Evolutionary conservation across 2,797 vertebrate genomes (phyloP), one percentile per base, ranked within the genome.

Genomic region (Eulemur coronatus): DNA sequence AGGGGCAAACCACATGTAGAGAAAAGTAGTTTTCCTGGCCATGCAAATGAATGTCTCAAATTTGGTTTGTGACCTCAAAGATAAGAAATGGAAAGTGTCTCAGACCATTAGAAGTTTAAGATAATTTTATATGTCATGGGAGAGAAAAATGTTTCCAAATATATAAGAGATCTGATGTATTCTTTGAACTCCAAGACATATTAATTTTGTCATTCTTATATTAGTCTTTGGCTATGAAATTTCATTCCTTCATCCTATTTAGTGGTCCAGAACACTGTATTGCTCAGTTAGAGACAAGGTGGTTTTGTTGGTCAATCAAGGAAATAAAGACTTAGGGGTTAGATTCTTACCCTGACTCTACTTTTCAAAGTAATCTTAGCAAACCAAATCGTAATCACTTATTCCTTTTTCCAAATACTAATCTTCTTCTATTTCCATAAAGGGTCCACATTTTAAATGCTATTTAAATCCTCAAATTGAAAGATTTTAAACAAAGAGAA

Each of bases 201-300:
- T 35, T 65, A 81, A 96, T 94, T 90, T 93, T 59, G 85, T 86
- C 73, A 80, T 61, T 73, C 69, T 93, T 86, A 41, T 38, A 84
- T 78, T 76, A 55, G 84, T 46, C 75, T 87, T 73, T n/a, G 9
- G 46, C 82, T 91, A 57, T 82, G 48, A 94, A 93, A 91, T 95
- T 63, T 55, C 69, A 88, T 73, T 43, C 33, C 22, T 85, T 80
- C 75, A 50, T 41, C 46, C 50, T 73, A 5, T 38, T 81, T 43
- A 81, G 70, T 89, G 41, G 28, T 41, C 38, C 30, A 78, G 57
- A 7, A 72, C 30, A 46, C 33, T 14, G 4, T 1, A 35, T 65
- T 72, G 6, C 43, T 92, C 38, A 86, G 48, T 85, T 28, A 30
- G 33, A 94, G n/a, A 50, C 52, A 48, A 22, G 55, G 43, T 50